Conservation (phyloP, 2,797 vertebrate genomes). For the Anguilla anguilla region DNA sequence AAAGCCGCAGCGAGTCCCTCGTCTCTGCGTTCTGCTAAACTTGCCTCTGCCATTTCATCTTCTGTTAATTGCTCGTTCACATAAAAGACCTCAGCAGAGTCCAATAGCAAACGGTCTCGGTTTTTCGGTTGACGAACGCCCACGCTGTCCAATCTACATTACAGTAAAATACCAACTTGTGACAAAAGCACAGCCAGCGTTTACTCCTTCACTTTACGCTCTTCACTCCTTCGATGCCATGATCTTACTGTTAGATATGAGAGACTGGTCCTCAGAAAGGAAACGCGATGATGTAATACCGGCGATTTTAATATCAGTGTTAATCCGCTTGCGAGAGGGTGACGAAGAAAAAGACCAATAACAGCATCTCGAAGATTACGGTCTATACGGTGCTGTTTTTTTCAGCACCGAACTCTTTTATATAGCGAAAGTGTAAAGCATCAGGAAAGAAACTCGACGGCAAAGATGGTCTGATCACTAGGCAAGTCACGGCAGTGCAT, state of each 20-base stretch:
- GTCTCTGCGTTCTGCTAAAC: slow-evolving; percentile 24
- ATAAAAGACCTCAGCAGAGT: background rate
- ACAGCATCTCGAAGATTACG: background rate
- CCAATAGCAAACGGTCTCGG: slow-evolving; percentile 17
- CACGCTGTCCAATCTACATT: background rate
- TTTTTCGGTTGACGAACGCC: background rate
- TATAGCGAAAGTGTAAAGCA: background rate
- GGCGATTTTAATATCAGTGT: slow-evolving; percentile 29
- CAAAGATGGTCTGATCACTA: background rate
- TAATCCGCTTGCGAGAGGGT: slow-evolving; percentile 26
- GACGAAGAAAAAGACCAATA: slow-evolving; percentile 4
- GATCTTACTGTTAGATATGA: slow-evolving; percentile 31
- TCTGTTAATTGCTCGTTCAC: slow-evolving; percentile 24
- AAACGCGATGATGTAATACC: slow-evolving; percentile 45
- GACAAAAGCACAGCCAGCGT: background rate
- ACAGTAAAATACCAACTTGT: background rate
- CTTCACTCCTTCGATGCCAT: slow-evolving; percentile 18
- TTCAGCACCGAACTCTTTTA: background rate
- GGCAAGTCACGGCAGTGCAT: background rate
- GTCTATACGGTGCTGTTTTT: background rate
- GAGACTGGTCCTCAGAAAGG: slow-evolving; percentile 26
- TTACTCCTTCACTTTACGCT: background rate
- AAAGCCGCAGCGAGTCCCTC: background rate
- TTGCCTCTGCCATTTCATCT: slow-evolving; percentile 51
- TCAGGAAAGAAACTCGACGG: background rate